phyloP scores from a whole-genome alignment of 1,140 invertebrate species.

The Pararge aegeria region DNA sequence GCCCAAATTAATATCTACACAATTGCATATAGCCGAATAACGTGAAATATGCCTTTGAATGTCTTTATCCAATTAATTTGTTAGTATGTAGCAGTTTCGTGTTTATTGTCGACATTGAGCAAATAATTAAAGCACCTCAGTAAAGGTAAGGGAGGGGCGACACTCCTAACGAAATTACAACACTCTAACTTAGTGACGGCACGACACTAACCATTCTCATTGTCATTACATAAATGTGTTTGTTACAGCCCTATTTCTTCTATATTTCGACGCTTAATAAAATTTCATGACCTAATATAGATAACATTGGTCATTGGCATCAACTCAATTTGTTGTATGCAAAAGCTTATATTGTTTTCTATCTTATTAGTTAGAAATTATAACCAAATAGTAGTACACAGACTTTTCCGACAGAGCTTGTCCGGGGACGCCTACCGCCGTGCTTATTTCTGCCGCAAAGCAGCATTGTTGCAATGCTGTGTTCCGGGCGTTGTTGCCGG shows the following conservation, averaged over 20 bases:
- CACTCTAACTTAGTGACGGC: conserved; percentile 45
- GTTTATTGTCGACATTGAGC: conserved; percentile 38
- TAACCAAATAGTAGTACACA: no score
- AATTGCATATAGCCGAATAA: no score
- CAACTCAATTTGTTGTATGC: not conserved
- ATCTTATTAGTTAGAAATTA: no score
- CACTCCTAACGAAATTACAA: conserved; percentile 53
- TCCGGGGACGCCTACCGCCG: no score
- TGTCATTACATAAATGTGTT: conserved; percentile 11
- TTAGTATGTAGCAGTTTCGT: conserved; percentile 44
- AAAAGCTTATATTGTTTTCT: no score
- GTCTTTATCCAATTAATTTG: conserved; percentile 25
- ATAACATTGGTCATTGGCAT: not conserved
- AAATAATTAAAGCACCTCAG: conserved; percentile 53
- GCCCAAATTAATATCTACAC: no score
- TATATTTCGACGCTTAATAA: not conserved
- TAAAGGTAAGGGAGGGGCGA: conserved; percentile 46
- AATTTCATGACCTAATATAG: not conserved
- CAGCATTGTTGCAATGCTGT: no score
- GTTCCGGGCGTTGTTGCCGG: no score
- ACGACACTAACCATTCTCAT: conserved; percentile 39
- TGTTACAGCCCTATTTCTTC: conserved; percentile 1
- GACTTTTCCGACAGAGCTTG: no score
- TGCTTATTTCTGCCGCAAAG: no score
- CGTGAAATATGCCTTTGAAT: not conserved